A percentile compares a stretch with the other conserved stretches of the same genome.
These are phyloP conservation scores for Melangyna quadrimaculata DNA, from an alignment of 2,888 invertebrate species.

Conservation along the genomic window DNA sequence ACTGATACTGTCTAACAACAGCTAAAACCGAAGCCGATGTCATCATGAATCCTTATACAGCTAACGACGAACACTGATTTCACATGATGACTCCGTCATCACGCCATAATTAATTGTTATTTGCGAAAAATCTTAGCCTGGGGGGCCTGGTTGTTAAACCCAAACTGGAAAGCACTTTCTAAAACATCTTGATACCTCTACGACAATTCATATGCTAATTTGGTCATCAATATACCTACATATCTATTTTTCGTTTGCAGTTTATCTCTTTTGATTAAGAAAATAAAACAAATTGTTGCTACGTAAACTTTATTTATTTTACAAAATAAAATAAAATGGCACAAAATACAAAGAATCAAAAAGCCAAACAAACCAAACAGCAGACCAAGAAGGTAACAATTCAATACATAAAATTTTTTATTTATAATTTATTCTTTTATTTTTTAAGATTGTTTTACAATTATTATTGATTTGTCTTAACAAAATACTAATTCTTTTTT, in stretches of 20 bases:
- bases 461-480: slow-evolving; percentile 12
- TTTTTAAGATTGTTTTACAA: neutral
- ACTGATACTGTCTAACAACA: neutral
- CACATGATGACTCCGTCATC: neutral
- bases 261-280: slow-evolving; percentile 58
- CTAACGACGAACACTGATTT: neutral
- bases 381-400: slow-evolving; percentile 78
- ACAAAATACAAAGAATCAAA: slow-evolving; percentile 80
- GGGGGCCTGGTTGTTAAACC: neutral
- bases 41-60: neutral
- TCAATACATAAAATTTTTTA: neutral
- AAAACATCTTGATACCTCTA: neutral
- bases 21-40: neutral
- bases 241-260: slow-evolving; percentile 16
- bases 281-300: slow-evolving; percentile 46
- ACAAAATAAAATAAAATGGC: slow-evolving; percentile 77
- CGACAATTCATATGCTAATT: neutral
- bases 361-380: slow-evolving; percentile 80
- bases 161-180: slow-evolving; percentile 21
- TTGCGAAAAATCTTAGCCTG: neutral
- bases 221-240: neutral
- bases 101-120: neutral
- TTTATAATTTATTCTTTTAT: neutral
- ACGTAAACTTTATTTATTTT: slow-evolving; percentile 52
- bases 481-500: too few species aligned